Evolutionary conservation across 2,888 invertebrate genomes (phyloP).

Genomic region (Drosophila macrospina): DNA sequence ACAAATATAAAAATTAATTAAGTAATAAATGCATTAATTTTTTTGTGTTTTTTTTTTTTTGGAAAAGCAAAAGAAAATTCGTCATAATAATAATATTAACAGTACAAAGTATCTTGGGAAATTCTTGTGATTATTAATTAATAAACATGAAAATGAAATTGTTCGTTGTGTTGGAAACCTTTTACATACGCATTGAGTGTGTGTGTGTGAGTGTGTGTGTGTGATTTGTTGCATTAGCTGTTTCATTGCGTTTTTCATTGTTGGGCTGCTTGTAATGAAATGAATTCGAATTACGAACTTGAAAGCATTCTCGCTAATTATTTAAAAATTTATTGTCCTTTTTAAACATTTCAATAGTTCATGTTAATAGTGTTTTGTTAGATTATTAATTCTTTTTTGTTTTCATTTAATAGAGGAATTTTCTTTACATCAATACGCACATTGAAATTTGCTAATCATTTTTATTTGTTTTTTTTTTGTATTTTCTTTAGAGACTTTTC

Average conservation of each 20-base stretch:
- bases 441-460: conserved; percentile 74
- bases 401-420: conserved; percentile 33
- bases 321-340: conserved; percentile 78
- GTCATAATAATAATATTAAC: conserved; percentile 7
- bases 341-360: conserved; percentile 71
- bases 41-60: conserved; percentile 49
- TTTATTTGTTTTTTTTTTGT: too few relatives aligned
- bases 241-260: conserved; percentile 22
- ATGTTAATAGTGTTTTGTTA: conserved; percentile 52
- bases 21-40: conserved; percentile 77
- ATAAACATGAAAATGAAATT: conserved; percentile 66
- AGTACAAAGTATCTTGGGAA: conserved; percentile 20
- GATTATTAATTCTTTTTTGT: neutral
- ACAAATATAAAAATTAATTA: conserved; percentile 79
- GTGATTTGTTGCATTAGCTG: conserved; percentile 19
- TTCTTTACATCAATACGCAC: conserved; percentile 65
- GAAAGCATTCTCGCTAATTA: conserved; percentile 69
- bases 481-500: conserved; percentile 71
- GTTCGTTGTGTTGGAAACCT: conserved; percentile 80
- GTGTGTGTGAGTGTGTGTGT: neutral
- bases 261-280: conserved; percentile 28
- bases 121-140: conserved; percentile 16
- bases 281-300: conserved; percentile 45
- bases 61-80: conserved; percentile 73
- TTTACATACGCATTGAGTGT: conserved; percentile 38